Conservation (phyloP, 1,140 invertebrate species). For the Micrasema minimum region DNA sequence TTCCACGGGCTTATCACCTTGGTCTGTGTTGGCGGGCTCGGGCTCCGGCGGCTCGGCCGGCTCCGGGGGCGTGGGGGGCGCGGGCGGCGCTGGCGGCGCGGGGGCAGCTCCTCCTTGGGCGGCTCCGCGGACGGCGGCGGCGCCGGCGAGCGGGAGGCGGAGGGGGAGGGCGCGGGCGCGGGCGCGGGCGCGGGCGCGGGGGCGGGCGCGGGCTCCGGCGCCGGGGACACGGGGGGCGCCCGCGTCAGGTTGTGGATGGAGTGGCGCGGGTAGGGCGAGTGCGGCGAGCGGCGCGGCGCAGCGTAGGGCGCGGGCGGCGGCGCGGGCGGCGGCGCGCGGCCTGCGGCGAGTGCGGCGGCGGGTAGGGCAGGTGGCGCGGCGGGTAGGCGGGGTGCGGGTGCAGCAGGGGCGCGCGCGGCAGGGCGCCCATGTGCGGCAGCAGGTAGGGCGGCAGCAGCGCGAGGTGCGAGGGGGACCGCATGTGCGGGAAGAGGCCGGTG, state of each 20-base stretch:
- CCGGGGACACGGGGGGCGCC: slow-evolving; percentile 36
- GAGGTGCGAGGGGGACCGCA: slow-evolving; percentile 54
- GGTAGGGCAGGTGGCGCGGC: slow-evolving; percentile 27
- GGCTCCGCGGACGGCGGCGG: slow-evolving; percentile 1
- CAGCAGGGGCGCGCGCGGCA: slow-evolving; percentile 56
- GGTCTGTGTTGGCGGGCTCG: slow-evolving; percentile 18
- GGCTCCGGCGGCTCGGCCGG: slow-evolving; percentile 9
- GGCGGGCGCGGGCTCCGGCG: slow-evolving; percentile 11
- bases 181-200: no score
- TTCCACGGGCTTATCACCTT: slow-evolving; percentile 35
- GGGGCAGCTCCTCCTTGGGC: slow-evolving; percentile 11
- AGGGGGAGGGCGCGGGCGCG: no score
- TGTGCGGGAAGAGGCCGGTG: slow-evolving; percentile 45
- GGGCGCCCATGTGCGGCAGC: slow-evolving; percentile 56
- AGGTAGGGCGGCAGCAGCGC: slow-evolving; percentile 56
- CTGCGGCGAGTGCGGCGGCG: slow-evolving; percentile 39
- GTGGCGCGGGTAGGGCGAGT: slow-evolving; percentile 47
- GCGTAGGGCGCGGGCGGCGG: slow-evolving; percentile 45
- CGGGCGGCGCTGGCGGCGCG: no score
- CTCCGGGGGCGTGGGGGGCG: background rate
- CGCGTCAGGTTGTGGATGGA: slow-evolving; percentile 50
- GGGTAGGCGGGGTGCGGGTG: slow-evolving; percentile 48
- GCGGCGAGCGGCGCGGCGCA: slow-evolving; percentile 45
- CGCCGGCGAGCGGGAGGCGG: no score
- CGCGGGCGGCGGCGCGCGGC: slow-evolving; percentile 33